A percentile compares a stretch with the other conserved stretches of the same genome.
Conservation (phyloP, 1,140 invertebrate genomes). For the Habropoda laboriosa region DNA sequence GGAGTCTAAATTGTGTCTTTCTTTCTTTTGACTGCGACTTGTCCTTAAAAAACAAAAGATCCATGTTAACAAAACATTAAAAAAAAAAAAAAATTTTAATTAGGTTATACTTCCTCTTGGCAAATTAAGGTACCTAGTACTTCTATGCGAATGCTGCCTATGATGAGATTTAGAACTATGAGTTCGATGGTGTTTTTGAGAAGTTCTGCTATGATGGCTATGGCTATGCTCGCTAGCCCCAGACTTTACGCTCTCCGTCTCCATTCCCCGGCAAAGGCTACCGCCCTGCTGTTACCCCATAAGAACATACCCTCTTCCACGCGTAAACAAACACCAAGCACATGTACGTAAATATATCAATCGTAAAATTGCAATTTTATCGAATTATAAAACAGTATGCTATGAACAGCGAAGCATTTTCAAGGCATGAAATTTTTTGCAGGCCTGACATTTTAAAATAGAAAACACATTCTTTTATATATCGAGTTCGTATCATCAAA, state of each 20-base stretch:
- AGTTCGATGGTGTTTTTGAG: slow-evolving; percentile 76
- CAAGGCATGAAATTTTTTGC: neutral
- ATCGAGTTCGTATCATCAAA: neutral
- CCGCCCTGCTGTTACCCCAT: slow-evolving; percentile 70
- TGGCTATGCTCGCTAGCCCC: slow-evolving; percentile 81
- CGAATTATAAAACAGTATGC: neutral
- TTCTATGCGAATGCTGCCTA: slow-evolving; percentile 80
- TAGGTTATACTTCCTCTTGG: neutral
- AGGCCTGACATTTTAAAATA: neutral
- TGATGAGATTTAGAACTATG: slow-evolving; percentile 79
- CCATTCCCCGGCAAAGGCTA: slow-evolving; percentile 79
- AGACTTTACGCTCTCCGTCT: slow-evolving; percentile 81
- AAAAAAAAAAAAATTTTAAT: slow-evolving; percentile 10
- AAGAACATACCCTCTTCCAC: slow-evolving; percentile 68
- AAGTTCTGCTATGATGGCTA: slow-evolving; percentile 76
- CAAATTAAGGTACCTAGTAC: slow-evolving; percentile 72
- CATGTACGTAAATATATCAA: slow-evolving; percentile 51
- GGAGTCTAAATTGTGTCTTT: slow-evolving; percentile 73
- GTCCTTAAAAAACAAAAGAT: slow-evolving; percentile 66
- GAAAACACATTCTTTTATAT: neutral
- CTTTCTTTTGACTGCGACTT: slow-evolving; percentile 77
- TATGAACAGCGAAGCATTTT: slow-evolving; percentile 40
- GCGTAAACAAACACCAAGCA: slow-evolving; percentile 32
- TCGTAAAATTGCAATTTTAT: slow-evolving; percentile 9
- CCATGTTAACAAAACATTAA: neutral